Evolutionary conservation across 2,113 vertebrate genomes (phyloP), one percentile per base, ranked within the genome.

Genomic region (Nothobranchius kuhntae): DNA sequence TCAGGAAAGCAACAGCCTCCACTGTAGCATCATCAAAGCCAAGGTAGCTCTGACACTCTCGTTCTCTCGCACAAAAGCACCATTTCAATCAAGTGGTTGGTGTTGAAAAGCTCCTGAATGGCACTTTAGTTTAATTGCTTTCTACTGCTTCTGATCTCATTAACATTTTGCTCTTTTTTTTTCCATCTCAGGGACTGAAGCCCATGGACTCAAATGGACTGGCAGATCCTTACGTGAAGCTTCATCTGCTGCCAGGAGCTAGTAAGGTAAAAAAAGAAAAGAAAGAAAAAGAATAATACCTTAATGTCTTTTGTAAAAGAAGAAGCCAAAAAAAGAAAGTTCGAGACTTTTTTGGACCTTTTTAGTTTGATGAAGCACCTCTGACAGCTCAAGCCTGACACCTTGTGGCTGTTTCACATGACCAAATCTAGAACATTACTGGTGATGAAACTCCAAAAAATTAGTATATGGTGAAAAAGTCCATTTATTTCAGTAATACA

Each of bases 181-280:
- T 30, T 30, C 30, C 74, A 70, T 68, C 72, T 21, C 65, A 99
- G 97, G 96, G 96, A 45, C 90, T 99, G 77, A 99, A 99, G 78
- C 96, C 96, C 0, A 98, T 98, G 96, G 97, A 99, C 80, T 98
- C 97, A 17, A 98, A 98, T 0, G 97, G 97, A 36, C 84, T 98
- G 84, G 96, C 96, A 0, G 97, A 99, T 89, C 97, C 97, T 9
- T 99, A 98, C 0, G 94, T 99, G 47, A 99, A 98, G 68, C 92
- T 99, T 53, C 97, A 98, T 80, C 94, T 99, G 83, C 86, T 99
- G 77, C 97, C 97, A 0, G 97, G 97, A 55, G 96, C 97, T 75
- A 98, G 96, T 90, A 99, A 98, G 95, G 97, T 99, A 93, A 90
- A 73, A 55, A 47, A 47, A 14, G 2, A 46, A 46, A 46, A 15